Base-by-base conservation (phyloP, 2,797 vertebrate species). In the Pseudochromis fuscus region DNA sequence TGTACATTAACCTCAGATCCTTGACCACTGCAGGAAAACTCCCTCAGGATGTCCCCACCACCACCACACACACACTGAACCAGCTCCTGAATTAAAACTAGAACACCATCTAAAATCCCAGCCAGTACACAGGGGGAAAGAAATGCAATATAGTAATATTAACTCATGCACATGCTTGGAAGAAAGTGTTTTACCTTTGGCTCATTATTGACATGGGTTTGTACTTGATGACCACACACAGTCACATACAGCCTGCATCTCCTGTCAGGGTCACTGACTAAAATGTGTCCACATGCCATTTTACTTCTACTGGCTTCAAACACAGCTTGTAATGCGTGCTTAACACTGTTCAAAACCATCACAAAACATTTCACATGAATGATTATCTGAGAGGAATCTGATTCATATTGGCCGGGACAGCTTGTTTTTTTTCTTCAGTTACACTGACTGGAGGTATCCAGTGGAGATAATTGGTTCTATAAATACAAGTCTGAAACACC, bases 1-100 rank as follows among this genome's bases (percentile, higher is more conserved):
- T 81, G 72, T 81, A 65, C 75, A 91, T 93, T 92, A 93, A 37
- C 53, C 77, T 91, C 88, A 84, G 68, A 90, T 25, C 64, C 77
- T 77, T 85, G 73, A 86, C 87, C 72, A 83, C 80, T 81, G 31
- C 75, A 69, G 73, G 81, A 76, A 7, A 67, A 83, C 45, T 78
- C 75, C 83, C 72, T 48, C 25, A 65, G 77, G 84, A 83, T 30
- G 53, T 79, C 83, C 53, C 79, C 67, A 81, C 67, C 33, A 48
- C 67, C 49, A 49, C 33, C 40, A 30, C 63, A 67, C 67, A 55
- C 61, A 72, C 30, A 46, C 52, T 38, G 56, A 67, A 23, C 12
- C 15, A 53, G 62, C 23, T 33, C 44, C 67, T 78, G 48, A 83
- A 72, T 67, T 57, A 68, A 75, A 79, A 79, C 45, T 51, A 21